phyloP scores from a whole-genome alignment of 2,797 vertebrate genomes.

The Pseudopleuronectes americanus region DNA sequence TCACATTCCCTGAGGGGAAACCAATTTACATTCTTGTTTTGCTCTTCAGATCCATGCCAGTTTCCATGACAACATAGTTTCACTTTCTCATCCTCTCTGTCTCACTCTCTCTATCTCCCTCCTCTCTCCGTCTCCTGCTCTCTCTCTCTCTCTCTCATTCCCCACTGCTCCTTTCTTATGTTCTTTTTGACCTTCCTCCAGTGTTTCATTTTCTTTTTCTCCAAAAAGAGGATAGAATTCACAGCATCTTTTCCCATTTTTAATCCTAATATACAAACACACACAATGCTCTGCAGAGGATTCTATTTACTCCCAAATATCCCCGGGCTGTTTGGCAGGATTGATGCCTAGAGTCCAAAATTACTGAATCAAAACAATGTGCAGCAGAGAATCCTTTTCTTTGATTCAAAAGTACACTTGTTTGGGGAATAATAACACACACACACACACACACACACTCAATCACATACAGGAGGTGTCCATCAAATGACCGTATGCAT shows the following conservation, averaged over 20 bases:
- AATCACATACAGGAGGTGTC: not conserved
- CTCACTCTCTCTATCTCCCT: conserved; percentile 51
- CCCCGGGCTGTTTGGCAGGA: conserved; percentile 36
- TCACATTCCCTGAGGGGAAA: conserved; percentile 84
- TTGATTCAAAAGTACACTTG: conserved; percentile 35
- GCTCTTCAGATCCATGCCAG: conserved; percentile 88
- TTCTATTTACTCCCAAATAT: conserved; percentile 48
- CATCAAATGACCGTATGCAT: not conserved
- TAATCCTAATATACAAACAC: conserved; percentile 49
- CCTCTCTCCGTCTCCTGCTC: conserved; percentile 45
- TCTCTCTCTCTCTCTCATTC: conserved; percentile 55
- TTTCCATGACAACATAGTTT: conserved; percentile 96
- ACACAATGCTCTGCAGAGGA: conserved; percentile 33
- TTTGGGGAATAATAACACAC: conserved; percentile 5
- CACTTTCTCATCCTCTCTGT: conserved; percentile 82
- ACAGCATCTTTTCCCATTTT: conserved; percentile 55
- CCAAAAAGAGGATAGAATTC: conserved; percentile 42
- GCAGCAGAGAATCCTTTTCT: conserved; percentile 5
- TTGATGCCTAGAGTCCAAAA: conserved; percentile 23
- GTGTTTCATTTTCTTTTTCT: conserved; percentile 70
- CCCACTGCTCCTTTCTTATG: conserved; percentile 69
- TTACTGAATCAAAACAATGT: conserved; percentile 44
- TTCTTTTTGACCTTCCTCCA: conserved; percentile 73
- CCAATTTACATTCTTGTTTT: conserved; percentile 90
- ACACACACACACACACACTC: not conserved